These are phyloP conservation scores for Aspidapion aeneum DNA, from an alignment of 2,888 invertebrate species.

Conservation along the genomic window DNA sequence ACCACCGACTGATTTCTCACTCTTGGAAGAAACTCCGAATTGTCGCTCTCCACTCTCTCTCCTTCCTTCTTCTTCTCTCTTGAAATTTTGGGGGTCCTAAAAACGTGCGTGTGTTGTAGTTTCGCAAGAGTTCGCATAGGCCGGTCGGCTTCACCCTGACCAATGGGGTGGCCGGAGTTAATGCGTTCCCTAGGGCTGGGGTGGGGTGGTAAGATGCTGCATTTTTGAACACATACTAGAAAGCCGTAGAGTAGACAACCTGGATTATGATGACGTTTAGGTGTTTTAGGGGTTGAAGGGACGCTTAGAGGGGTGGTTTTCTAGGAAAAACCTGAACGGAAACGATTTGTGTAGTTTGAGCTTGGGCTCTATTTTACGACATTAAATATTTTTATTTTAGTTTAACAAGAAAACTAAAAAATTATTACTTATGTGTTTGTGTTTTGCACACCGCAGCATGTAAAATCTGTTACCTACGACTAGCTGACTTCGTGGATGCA, in stretches of 20 bases:
- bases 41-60: neutral
- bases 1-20: constrained; percentile 39
- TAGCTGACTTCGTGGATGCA: no score
- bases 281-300: constrained; percentile 24
- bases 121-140: constrained; percentile 45
- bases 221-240: constrained; percentile 46
- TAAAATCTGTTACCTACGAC: no score
- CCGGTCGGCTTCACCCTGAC: constrained; percentile 42
- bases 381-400: neutral
- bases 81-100: constrained; percentile 21
- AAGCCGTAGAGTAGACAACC: constrained; percentile 24
- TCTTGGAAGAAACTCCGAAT: constrained; percentile 14
- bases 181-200: constrained; percentile 40
- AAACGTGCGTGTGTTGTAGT: constrained; percentile 37
- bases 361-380: neutral
- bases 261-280: constrained; percentile 35
- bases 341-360: neutral
- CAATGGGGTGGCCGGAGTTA: constrained; percentile 44
- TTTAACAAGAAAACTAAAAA: no score
- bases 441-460: no score
- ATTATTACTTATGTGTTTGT: no score
- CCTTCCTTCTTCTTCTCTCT: neutral
- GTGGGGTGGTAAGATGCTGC: constrained; percentile 47
- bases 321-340: neutral
- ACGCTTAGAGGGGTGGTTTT: constrained; percentile 1